Base-by-base conservation (phyloP, 2,888 invertebrate species). In the Zhuqinia jingwanae region DNA sequence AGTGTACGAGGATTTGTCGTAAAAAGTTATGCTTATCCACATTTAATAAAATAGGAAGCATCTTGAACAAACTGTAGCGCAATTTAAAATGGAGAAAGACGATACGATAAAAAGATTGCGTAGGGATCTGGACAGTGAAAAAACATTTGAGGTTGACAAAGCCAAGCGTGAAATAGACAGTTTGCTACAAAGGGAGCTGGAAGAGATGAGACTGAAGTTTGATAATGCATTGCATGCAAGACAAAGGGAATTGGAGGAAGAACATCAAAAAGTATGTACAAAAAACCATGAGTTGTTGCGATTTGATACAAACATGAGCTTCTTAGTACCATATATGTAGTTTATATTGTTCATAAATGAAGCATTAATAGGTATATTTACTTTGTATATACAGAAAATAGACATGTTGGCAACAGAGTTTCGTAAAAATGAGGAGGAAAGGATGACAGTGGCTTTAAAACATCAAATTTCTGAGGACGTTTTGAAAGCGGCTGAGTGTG, bases 141-240 rank as follows among this genome's bases (percentile, higher is more conserved):
- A 83, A 30, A 80, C 77, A 6, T 27, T 47, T 50, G 89, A 90
- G 73, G 47, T 90, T 5, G 88, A 88, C 22, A 88, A 83, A 60
- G 85, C 88, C 1, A 86, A 89, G 63, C 50, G 58, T 1, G 87
- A 90, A 75, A 77, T 89, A 36, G 89, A 90, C 20, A 63, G 56
- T 11, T 25, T 83, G 3, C 20, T 89, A 2, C 63, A 86, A 53
- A 30, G 5, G 0, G 93, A 94, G 86, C 93, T 95, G 17, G 94
- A 95, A 2, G 94, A 94, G 22, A 91, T 95, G 84, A 94, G 94
- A 88, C 94, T 94, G 20, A 92, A 92, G 75, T 88, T 93, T 63
- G 92, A 92, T 0, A 92, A 92, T n/a, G 87, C 88, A 75, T 82
- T 93, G 1, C 91, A 90, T 22, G 47, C 79, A 27, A 86, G 83